Conservation (phyloP, 2,888 invertebrate genomes). For the Automeris io region DNA sequence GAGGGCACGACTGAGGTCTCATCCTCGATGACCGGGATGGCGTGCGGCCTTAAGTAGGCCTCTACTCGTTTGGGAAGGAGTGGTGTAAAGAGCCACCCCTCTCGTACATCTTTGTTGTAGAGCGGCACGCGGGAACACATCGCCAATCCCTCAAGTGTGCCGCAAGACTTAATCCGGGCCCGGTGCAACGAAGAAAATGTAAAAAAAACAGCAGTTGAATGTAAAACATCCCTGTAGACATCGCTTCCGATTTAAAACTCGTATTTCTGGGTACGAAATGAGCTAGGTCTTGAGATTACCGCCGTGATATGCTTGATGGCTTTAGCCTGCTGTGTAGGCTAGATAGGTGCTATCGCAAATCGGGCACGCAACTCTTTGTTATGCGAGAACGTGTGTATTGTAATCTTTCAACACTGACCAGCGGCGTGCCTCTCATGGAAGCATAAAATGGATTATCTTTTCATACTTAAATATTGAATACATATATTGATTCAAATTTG, state of each 20-base stretch:
- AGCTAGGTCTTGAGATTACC: conserved; percentile 3
- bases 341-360: conserved; percentile 8
- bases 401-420: conserved; percentile 9
- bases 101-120: too few relatives aligned
- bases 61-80: too few relatives aligned
- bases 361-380: conserved; percentile 18
- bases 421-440: too few relatives aligned
- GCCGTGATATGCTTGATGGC: background rate
- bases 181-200: background rate
- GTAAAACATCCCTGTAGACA: background rate
- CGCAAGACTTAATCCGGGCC: too few relatives aligned
- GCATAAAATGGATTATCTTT: too few relatives aligned
- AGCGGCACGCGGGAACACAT: too few relatives aligned
- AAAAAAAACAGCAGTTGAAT: background rate
- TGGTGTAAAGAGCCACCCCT: too few relatives aligned
- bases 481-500: background rate
- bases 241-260: conserved; percentile 1
- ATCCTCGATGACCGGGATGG: too few relatives aligned
- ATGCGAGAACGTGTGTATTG: conserved; percentile 14
- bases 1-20: too few relatives aligned
- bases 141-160: too few relatives aligned
- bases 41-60: too few relatives aligned
- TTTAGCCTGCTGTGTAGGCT: background rate
- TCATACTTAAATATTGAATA: background rate
- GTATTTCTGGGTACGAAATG: background rate